Evolutionary conservation across 2,113 vertebrate species (phyloP), one percentile per base, ranked within the genome.

Genomic region (Collichthys lucidus): DNA sequence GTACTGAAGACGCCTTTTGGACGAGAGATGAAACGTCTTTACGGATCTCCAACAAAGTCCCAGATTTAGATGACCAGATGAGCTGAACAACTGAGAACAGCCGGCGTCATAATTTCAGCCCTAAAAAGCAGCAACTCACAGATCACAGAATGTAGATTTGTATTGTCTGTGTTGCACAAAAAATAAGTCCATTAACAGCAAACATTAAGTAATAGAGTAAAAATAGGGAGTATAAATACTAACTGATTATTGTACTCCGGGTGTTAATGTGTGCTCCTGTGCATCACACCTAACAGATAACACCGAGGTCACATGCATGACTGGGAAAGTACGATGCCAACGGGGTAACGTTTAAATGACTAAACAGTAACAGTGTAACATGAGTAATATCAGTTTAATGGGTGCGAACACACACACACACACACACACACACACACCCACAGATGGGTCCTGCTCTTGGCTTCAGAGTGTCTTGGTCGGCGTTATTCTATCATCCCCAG

Each of bases 401-500:
- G 29, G 26, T 42, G 1, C 31, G 46, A 10, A 69, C 69, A 60
- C 62, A 55, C 65, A 76, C 66, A 40, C 70, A 40, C 76, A 77
- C n/a, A n/a, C n/a, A n/a, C n/a, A n/a, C n/a, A n/a, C n/a, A n/a
- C n/a, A n/a, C n/a, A n/a, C n/a, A n/a, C n/a, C n/a, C 62, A 61
- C 20, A 61, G 1, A 79, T 3, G 12, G 44, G 50, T 52, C 55
- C 29, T n/a, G 26, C 40, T 56, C 44, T 70, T 84, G 86, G 85
- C 77, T 17, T 71, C 68, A 63, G 50, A 84, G 50, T 53, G 76
- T 72, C 86, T 73, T 66, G 72, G 72, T 91, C 73, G 53, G 78
- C 64, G 91, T 89, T 92, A 93, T 93, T 91, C 87, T 83, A 92
- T 89, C 91, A 73, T 88, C 77, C 76, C 46, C 17, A 20, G 65